Evolutionary conservation across 2,113 vertebrate genomes (phyloP), one percentile per base, ranked within the genome.

Genomic region (Hyperopisus bebe): DNA sequence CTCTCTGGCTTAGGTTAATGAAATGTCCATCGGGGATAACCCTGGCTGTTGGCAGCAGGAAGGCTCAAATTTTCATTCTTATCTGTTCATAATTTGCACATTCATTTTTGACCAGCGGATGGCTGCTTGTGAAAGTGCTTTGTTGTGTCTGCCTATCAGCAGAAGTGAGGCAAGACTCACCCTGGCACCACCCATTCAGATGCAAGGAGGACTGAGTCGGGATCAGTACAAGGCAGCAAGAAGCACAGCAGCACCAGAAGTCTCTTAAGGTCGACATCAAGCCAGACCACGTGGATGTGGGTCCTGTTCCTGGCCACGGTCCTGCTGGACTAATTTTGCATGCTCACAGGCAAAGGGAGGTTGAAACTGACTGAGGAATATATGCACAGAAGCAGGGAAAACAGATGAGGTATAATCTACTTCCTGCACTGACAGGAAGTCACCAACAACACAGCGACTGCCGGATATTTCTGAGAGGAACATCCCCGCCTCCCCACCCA

Each of bases 401-500:
- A 10, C 44, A 51, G n/a, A 50, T 50, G 44, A 80, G 62, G 88
- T 31, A 11, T 51, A 77, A 88, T 88, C 88, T 88, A 88, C 88
- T 88, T 88, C 88, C 88, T 88, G 58, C 58, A 47, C 44, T 77
- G 62, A 35, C 58, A 88, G 88, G 58, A 88, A 88, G 58, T 31
- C 66, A 58, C 24, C 24, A 21, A 35, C 31, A 9, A 17, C 70
- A 27, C 46, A 51, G 88, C 48, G 51, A 70, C 19, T 80, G 74
- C 7, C 21, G 35, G 48, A 89, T 53, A 19, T 83, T 35, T 42
- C 74, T 55, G 48, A n/a, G 48, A 83, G 19, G 13, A 35, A 53
- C 31, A 82, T 24, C n/a, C 15, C 8, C 21, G 13, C 24, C 62
- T 11, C n/a, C 74, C 74, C 35, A 24, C 46, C 39, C 66, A 2